Conservation (phyloP, 2,888 invertebrate species). For the Limenitis camilla region DNA sequence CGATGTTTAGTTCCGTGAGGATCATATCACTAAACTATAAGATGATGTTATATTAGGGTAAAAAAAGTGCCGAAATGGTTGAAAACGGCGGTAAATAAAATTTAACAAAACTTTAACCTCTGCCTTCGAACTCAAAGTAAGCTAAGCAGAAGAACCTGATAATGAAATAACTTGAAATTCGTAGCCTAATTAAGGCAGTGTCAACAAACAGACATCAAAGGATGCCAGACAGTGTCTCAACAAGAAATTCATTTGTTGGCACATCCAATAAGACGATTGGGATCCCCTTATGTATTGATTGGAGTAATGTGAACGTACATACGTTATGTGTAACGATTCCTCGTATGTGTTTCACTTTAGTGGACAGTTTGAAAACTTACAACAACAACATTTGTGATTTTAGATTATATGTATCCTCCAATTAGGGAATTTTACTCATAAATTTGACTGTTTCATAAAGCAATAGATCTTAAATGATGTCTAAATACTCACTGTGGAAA, state of each 20-base stretch:
- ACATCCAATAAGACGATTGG: conserved; percentile 50
- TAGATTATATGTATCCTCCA: too few species aligned
- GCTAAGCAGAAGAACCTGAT: conserved; percentile 14
- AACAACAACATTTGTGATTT: too few species aligned
- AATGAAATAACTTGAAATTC: conserved; percentile 25
- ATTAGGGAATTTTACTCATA: too few species aligned
- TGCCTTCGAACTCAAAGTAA: conserved; percentile 3
- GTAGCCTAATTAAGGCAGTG: conserved; percentile 32
- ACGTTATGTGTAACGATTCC: background rate
- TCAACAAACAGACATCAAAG: conserved; percentile 60
- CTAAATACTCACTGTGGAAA: too few species aligned
- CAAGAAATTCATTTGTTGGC: conserved; percentile 57
- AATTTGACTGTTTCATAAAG: too few species aligned
- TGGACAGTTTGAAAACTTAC: too few species aligned
- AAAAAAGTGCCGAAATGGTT: too few species aligned
- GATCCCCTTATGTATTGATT: conserved; percentile 22
- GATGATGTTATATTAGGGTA: too few species aligned
- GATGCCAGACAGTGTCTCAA: conserved; percentile 43
- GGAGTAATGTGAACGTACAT: conserved; percentile 10
- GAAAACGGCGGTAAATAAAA: background rate
- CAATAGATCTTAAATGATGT: too few species aligned
- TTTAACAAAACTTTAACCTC: background rate
- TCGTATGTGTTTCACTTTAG: too few species aligned
- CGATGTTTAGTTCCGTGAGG: too few species aligned
- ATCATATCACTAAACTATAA: too few species aligned